phyloP scores from a whole-genome alignment of 2,113 vertebrate genomes.

The Siniperca chuatsi region DNA sequence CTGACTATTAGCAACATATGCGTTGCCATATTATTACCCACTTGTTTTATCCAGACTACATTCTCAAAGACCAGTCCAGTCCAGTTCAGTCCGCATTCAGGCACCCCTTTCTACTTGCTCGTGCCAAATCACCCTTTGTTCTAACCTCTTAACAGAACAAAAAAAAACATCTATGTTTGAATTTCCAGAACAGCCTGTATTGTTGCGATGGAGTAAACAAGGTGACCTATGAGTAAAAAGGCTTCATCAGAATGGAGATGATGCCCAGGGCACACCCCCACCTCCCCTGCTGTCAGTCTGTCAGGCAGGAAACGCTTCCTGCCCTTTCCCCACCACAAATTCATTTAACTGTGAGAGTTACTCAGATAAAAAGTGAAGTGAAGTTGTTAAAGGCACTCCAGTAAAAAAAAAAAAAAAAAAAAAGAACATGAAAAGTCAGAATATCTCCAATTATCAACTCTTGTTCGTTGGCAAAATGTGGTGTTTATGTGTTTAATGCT shows the following conservation, averaged over 20 bases:
- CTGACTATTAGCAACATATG: background rate
- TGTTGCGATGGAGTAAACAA: constrained; percentile 18
- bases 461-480: background rate
- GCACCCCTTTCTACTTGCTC: too few species aligned
- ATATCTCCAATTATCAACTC: background rate
- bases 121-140: background rate
- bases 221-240: constrained; percentile 33
- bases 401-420: background rate
- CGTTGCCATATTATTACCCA: background rate
- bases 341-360: constrained; percentile 18
- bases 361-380: constrained; percentile 9
- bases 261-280: background rate
- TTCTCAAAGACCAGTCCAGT: background rate
- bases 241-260: constrained; percentile 42
- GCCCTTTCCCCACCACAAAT: constrained; percentile 39
- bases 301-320: constrained; percentile 58
- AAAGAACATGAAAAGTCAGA: background rate
- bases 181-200: background rate
- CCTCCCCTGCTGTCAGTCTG: constrained; percentile 43
- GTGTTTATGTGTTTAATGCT: background rate
- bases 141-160: background rate
- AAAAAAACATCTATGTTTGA: background rate
- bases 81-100: background rate
- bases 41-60: background rate
- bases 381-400: background rate